A percentile compares a stretch with the other conserved stretches of the same genome.
phyloP scores from a whole-genome alignment of 2,113 vertebrate species.

The Pelecanus crispus region DNA sequence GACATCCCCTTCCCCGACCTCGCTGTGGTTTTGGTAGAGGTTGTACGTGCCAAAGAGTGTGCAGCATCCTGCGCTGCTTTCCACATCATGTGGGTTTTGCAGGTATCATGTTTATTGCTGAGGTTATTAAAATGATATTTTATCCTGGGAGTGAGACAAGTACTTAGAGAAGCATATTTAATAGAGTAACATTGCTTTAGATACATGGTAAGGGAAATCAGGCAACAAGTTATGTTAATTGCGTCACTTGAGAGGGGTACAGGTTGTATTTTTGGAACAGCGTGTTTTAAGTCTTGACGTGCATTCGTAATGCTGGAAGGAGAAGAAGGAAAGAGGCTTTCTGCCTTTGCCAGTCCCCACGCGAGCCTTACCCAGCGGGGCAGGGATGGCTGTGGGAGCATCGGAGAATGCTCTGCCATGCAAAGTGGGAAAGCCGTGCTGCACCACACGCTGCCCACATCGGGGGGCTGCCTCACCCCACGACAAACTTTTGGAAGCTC shows the following conservation, averaged over 20 bases:
- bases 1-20: not conserved
- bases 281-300: not conserved
- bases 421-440: accelerated
- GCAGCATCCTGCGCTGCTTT: not conserved
- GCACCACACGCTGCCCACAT: accelerated
- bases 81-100: accelerated
- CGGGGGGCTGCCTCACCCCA: not conserved
- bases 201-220: not conserved
- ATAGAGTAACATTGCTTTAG: not conserved
- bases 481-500: not conserved
- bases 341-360: not conserved
- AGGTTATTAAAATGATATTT: not conserved
- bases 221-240: not conserved
- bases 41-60: accelerated
- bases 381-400: not conserved
- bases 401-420: accelerated
- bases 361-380: accelerated
- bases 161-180: not conserved
- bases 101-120: not conserved
- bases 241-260: not conserved
- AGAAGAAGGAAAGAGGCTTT: not conserved
- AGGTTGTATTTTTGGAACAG: not conserved
- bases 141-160: not conserved
- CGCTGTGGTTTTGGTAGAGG: not conserved
- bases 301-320: no score